Conservation (phyloP, 2,888 invertebrate genomes). For the Amiota minor region DNA sequence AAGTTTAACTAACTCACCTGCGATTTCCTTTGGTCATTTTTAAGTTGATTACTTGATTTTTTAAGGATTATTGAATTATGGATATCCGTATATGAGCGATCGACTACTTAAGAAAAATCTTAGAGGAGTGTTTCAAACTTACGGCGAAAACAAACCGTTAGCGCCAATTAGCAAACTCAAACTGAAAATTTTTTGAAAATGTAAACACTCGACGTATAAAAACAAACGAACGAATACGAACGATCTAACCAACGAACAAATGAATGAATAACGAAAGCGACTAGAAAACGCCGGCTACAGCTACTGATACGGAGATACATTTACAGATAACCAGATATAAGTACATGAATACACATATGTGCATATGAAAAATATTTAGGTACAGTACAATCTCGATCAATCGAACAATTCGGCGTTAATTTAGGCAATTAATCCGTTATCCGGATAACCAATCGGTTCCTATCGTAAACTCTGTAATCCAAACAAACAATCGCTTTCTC, state of each 20-base stretch:
- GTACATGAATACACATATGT: not conserved
- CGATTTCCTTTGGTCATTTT: slow-evolving; percentile 12
- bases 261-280: slow-evolving; percentile 20
- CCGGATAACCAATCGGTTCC: no score
- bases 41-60: slow-evolving; percentile 3
- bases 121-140: not conserved
- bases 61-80: slow-evolving; percentile 25
- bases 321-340: slow-evolving; percentile 32
- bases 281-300: slow-evolving; percentile 7
- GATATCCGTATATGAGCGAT: no score
- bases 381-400: not conserved
- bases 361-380: not conserved
- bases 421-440: no score
- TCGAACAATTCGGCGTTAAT: no score
- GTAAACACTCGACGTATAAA: slow-evolving; percentile 57
- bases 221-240: slow-evolving; percentile 35
- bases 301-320: slow-evolving; percentile 32
- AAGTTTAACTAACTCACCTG: not conserved
- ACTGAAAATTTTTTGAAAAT: slow-evolving; percentile 55
- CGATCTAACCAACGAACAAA: not conserved
- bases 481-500: no score
- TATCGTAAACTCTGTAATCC: no score
- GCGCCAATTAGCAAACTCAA: slow-evolving; percentile 61
- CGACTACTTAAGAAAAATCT: not conserved
- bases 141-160: slow-evolving; percentile 54